Conservation (phyloP, 2,797 vertebrate genomes). For the Sebastes kiyomatsui region DNA sequence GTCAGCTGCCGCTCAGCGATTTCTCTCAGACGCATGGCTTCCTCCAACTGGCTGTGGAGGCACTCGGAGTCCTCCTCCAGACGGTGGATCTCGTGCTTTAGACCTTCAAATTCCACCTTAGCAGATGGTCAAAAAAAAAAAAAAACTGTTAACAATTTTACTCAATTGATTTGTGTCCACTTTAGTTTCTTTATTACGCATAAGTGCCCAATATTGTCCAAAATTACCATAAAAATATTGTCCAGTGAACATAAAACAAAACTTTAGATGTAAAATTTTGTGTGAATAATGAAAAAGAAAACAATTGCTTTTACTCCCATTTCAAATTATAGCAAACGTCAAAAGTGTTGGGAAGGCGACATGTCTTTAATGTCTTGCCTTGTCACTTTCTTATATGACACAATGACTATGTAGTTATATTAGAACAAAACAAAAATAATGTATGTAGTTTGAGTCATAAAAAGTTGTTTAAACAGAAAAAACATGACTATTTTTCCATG, state of each 20-base stretch:
- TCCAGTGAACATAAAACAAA: not conserved
- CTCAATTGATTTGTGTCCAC: not conserved
- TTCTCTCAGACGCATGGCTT: constrained; percentile 92
- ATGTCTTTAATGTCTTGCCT: not conserved
- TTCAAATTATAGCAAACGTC: not conserved
- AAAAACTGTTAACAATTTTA: not conserved
- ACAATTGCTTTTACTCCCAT: accelerated
- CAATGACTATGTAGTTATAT: not conserved
- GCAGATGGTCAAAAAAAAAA: constrained; percentile 9
- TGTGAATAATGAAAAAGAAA: not conserved
- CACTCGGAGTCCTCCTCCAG: constrained; percentile 95
- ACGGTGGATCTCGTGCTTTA: constrained; percentile 96
- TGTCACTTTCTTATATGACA: not conserved
- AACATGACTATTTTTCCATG: not conserved
- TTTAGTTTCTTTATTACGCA: not conserved
- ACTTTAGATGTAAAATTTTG: not conserved
- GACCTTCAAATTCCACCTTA: constrained; percentile 97
- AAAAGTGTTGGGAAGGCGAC: not conserved
- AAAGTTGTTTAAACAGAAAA: not conserved
- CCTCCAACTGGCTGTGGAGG: constrained; percentile 94
- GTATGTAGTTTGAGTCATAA: not conserved
- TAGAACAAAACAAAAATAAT: not conserved
- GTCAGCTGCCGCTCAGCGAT: constrained; percentile 95
- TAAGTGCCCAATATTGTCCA: not conserved
- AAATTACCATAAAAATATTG: not conserved